Conservation (phyloP, 2,797 vertebrate genomes). For the Typhlichthys subterraneus region DNA sequence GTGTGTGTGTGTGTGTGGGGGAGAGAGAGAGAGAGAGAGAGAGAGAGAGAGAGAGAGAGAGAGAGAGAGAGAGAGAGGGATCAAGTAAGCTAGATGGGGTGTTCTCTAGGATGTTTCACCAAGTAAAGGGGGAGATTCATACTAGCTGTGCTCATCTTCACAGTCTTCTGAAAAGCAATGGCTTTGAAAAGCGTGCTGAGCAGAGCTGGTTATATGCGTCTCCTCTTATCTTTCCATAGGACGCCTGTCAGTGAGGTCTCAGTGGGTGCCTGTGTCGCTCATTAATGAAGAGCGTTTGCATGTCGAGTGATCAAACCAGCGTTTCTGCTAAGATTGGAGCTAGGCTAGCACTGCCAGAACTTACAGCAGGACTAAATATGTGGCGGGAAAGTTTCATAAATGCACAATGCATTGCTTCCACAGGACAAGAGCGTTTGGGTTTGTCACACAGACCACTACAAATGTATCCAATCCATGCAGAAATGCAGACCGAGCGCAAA, state of each 20-base stretch:
- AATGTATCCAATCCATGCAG: too few relatives aligned
- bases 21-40: conserved; percentile 25
- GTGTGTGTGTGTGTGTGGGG: too few relatives aligned
- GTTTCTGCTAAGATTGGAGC: background rate
- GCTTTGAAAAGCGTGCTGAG: conserved; percentile 65
- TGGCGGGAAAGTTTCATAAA: conserved; percentile 8
- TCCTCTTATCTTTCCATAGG: conserved; percentile 64
- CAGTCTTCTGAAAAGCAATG: conserved; percentile 65
- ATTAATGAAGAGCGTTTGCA: conserved; percentile 60
- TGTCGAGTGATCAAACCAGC: conserved; percentile 30
- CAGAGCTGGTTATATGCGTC: conserved; percentile 52
- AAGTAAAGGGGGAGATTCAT: conserved; percentile 65
- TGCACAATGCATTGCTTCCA: background rate
- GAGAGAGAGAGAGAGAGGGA: conserved; percentile 14
- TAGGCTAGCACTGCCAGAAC: conserved; percentile 25
- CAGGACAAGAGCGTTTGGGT: background rate
- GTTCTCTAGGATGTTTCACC: conserved; percentile 65
- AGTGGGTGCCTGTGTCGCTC: conserved; percentile 45
- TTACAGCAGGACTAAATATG: background rate
- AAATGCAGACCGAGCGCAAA: too few relatives aligned
- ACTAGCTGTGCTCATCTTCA: conserved; percentile 50
- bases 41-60: conserved; percentile 4
- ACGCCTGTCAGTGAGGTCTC: conserved; percentile 70
- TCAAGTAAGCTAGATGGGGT: conserved; percentile 42
- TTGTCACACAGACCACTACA: too few relatives aligned